phyloP scores from a whole-genome alignment of 2,113 vertebrate genomes.

The Scalopus aquaticus region DNA sequence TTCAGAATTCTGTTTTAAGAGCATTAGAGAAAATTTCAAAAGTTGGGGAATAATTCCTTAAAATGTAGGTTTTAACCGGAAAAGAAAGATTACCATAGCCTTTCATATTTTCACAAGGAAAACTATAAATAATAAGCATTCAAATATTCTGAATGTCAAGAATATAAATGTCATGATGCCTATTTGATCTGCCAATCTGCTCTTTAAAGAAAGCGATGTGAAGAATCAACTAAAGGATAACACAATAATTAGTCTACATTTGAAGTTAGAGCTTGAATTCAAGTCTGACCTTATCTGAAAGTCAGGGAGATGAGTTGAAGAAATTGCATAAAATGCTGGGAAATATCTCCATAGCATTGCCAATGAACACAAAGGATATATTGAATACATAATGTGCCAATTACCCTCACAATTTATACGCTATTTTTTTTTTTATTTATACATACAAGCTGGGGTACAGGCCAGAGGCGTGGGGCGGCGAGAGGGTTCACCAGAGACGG shows the following conservation, averaged over 20 bases:
- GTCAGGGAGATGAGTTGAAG: background rate
- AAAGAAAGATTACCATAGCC: background rate
- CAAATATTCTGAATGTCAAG: background rate
- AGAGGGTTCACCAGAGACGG: too few relatives aligned
- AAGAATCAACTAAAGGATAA: background rate
- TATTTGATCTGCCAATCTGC: background rate
- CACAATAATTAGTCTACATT: background rate
- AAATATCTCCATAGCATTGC: background rate
- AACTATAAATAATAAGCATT: background rate
- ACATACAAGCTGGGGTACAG: too few relatives aligned
- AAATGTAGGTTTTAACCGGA: background rate
- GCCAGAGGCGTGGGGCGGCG: too few relatives aligned
- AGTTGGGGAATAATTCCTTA: background rate
- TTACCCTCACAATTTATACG: background rate
- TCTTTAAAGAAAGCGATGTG: background rate
- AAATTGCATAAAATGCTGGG: background rate
- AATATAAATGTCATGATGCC: background rate
- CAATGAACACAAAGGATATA: background rate
- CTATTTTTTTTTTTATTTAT: too few relatives aligned
- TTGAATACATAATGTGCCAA: background rate
- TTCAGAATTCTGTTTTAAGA: slow-evolving; percentile 13
- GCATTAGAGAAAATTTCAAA: background rate
- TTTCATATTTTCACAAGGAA: background rate
- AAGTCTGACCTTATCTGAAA: background rate
- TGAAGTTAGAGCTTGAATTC: background rate